phyloP scores from a whole-genome alignment of 1,140 invertebrate genomes.

The Drosophila arawakana region DNA sequence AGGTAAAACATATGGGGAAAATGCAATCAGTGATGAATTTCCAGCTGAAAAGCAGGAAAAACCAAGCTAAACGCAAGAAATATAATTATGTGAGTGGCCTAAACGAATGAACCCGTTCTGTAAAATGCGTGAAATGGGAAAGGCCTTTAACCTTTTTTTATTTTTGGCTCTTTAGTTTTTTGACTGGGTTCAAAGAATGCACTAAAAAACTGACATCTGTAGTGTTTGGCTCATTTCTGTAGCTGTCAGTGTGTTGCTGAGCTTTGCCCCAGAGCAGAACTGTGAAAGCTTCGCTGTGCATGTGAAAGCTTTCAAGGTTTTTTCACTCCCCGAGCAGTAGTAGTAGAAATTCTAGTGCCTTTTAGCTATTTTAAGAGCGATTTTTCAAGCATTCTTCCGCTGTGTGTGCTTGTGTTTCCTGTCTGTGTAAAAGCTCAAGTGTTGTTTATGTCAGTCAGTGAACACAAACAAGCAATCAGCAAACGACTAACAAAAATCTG shows the following conservation, averaged over 20 bases:
- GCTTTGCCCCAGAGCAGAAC: background rate
- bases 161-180: constrained; percentile 24
- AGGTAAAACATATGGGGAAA: constrained; percentile 24
- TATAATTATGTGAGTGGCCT: constrained; percentile 67
- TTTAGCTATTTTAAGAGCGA: no score
- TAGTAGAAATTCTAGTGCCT: no score
- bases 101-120: constrained; percentile 36
- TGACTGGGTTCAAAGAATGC: constrained; percentile 15
- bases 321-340: background rate
- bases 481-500: constrained; percentile 26
- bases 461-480: constrained; percentile 30
- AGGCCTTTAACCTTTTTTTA: constrained; percentile 55
- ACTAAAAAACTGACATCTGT: constrained; percentile 4
- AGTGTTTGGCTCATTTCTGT: background rate
- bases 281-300: background rate
- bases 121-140: constrained; percentile 73
- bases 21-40: constrained; percentile 46
- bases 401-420: background rate
- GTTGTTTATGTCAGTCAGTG: constrained; percentile 3
- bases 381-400: background rate
- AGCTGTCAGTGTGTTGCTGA: background rate
- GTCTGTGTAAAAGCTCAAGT: constrained; percentile 31
- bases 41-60: constrained; percentile 26
- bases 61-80: constrained; percentile 7
- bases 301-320: background rate